Evolutionary conservation across 1,140 invertebrate genomes (phyloP).

Genomic region (Campodea augens): DNA sequence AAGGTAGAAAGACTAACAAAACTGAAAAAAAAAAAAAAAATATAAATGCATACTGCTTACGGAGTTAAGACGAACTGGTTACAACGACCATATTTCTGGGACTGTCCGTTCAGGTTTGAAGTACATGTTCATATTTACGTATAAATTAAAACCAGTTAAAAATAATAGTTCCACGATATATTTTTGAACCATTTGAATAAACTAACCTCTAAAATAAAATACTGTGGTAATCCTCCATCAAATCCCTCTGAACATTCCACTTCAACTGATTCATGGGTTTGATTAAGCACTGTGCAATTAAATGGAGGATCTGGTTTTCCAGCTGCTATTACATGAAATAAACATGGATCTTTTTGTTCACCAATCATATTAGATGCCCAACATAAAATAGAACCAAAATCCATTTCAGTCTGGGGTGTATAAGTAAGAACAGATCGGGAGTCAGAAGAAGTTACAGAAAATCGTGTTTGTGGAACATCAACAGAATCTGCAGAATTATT

Average conservation of each 20-base stretch:
- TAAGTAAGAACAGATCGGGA: constrained; percentile 46
- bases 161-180: too few relatives aligned
- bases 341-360: constrained; percentile 40
- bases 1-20: too few relatives aligned
- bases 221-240: constrained; percentile 51
- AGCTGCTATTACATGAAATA: constrained; percentile 46
- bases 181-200: too few relatives aligned
- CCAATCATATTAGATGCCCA: constrained; percentile 44
- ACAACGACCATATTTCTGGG: too few relatives aligned
- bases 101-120: too few relatives aligned
- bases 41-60: too few relatives aligned
- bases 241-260: constrained; percentile 61
- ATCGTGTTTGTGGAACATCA: constrained; percentile 40
- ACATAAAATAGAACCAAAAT: constrained; percentile 48
- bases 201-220: too few relatives aligned
- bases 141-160: too few relatives aligned
- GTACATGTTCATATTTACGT: too few relatives aligned
- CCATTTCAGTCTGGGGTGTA: constrained; percentile 51
- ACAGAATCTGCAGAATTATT: constrained; percentile 67
- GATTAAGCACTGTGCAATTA: constrained; percentile 59
- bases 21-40: too few relatives aligned
- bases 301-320: constrained; percentile 54
- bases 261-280: constrained; percentile 54
- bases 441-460: constrained; percentile 26
- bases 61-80: too few relatives aligned